Evolutionary conservation across 2,797 vertebrate genomes (phyloP).

Genomic region (Bucorvus abyssinicus): DNA sequence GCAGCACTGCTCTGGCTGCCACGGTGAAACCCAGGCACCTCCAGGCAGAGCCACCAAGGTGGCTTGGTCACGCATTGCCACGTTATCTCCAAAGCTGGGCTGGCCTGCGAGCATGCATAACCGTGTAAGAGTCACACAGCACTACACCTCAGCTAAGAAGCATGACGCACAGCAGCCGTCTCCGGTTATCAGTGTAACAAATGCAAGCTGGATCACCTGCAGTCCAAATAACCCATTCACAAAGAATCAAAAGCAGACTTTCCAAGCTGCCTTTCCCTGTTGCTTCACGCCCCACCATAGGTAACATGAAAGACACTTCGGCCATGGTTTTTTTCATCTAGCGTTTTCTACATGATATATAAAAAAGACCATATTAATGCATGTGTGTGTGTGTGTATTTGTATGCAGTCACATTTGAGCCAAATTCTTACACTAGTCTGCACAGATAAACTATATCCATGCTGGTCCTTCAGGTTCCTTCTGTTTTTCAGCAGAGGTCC

Average conservation of each 20-base stretch:
- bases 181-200: not conserved
- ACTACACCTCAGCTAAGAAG: not conserved
- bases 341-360: not conserved
- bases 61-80: not conserved
- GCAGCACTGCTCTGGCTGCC: not conserved
- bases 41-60: not conserved
- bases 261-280: not conserved
- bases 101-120: not conserved
- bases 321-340: not conserved
- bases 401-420: not conserved
- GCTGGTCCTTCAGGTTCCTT: not conserved
- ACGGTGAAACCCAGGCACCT: fast-evolving
- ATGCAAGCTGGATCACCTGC: not conserved
- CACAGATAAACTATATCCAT: not conserved
- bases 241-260: not conserved
- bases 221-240: not conserved
- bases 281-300: not conserved
- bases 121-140: not conserved
- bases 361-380: not conserved
- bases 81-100: not conserved
- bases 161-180: not conserved
- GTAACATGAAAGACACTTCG: not conserved
- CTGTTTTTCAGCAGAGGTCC: not conserved
- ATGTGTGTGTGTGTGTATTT: not conserved
- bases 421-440: not conserved